Conservation (phyloP, 1,140 invertebrate species). For the Ridgeia piscesae region DNA sequence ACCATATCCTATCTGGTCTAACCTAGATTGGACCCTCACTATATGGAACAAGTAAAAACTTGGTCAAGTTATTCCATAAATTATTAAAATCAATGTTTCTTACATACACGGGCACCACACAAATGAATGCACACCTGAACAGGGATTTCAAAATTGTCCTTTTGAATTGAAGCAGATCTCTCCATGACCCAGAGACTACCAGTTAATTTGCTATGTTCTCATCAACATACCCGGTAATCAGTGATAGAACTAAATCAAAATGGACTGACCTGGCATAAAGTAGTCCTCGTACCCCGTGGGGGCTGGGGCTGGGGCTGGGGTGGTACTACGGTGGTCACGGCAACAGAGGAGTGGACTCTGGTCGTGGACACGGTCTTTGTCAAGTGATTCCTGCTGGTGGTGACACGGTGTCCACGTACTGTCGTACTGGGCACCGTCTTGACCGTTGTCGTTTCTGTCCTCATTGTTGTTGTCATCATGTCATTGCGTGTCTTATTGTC, state of each 20-base stretch:
- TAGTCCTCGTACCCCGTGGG: not conserved
- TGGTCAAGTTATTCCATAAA: too few species aligned
- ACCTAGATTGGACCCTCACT: too few species aligned
- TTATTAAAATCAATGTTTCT: too few species aligned
- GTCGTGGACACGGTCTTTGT: not conserved
- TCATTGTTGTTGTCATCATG: not conserved
- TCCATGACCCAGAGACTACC: too few species aligned
- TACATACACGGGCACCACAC: too few species aligned
- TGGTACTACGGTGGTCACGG: not conserved
- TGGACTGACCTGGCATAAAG: not conserved
- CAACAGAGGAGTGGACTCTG: not conserved
- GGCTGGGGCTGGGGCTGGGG: too few species aligned
- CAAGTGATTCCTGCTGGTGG: not conserved
- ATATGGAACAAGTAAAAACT: too few species aligned
- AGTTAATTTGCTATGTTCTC: too few species aligned
- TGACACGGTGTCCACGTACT: not conserved
- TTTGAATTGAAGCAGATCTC: too few species aligned
- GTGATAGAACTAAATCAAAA: not conserved
- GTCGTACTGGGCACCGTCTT: not conserved
- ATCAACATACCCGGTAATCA: not conserved
- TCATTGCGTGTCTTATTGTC: not conserved
- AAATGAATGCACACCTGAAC: too few species aligned
- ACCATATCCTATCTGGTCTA: too few species aligned
- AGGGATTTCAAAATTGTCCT: too few species aligned
- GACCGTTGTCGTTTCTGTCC: not conserved